Evolutionary conservation across 2,888 invertebrate species (phyloP).

Genomic region (Hyalella azteca): DNA sequence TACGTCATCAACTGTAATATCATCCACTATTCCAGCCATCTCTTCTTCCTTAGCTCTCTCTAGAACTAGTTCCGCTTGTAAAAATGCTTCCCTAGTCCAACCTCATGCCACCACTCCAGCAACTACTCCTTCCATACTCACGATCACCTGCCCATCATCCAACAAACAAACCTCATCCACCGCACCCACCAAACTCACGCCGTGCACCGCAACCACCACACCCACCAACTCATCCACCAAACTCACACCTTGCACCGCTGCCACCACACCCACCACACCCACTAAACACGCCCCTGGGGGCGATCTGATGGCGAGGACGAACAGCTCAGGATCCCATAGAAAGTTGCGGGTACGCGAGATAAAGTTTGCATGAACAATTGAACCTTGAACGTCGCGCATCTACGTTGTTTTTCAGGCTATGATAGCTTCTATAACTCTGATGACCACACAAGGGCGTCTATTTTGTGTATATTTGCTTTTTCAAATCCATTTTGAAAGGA

Average conservation of each 20-base stretch:
- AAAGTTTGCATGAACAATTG: no score
- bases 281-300: neutral
- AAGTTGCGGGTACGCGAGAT: neutral
- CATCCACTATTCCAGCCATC: neutral
- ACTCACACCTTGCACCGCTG: neutral
- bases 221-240: slow-evolving; percentile 8
- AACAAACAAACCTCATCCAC: neutral
- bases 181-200: neutral
- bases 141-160: neutral
- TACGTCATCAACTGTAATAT: neutral
- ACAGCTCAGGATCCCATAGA: neutral
- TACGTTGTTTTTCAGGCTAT: no score
- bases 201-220: neutral
- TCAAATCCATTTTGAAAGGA: no score
- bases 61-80: neutral
- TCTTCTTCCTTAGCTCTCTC: neutral
- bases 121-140: neutral
- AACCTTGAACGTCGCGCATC: no score
- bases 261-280: slow-evolving; percentile 2
- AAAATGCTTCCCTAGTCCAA: neutral
- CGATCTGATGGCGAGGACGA: neutral
- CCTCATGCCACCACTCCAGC: slow-evolving; percentile 12
- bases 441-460: no score
- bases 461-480: no score
- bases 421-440: no score